Base-by-base conservation (phyloP, 1,140 invertebrate genomes). In the Cephus cinctus region DNA sequence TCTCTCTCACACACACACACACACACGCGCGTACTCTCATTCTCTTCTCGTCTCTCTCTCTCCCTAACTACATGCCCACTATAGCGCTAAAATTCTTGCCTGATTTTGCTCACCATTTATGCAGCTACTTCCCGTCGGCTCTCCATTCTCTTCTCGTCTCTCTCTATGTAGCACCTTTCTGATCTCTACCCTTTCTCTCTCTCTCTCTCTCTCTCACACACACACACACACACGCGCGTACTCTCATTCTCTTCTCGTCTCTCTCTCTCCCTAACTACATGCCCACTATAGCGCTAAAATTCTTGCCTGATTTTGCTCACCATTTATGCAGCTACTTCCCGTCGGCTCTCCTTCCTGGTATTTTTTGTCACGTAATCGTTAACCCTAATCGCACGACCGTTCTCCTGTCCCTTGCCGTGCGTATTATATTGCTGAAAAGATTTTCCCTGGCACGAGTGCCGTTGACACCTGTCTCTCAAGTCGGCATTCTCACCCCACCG, bases 391-490 rank as follows among this genome's bases (percentile, higher is more conserved):
- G n/a, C n/a, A n/a, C n/a, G n/a, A n/a, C n/a, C n/a, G n/a, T n/a
- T n/a, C n/a, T n/a, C n/a, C n/a, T n/a, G n/a, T n/a, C 19, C 23
- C 48, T 8, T 19, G 12, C 16, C 20, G 20, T 23, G 22, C 30
- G 30, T 20, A 36, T 36, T 4, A 38, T 12, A 27, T 42, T 15
- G 21, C 16, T 15, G 27, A 56, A 57, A 56, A 54, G 44, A 47
- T 43, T 49, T 57, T 65, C 45, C 57, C 62, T 61, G 59, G 56
- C 56, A n/a, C n/a, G n/a, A n/a, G 63, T 69, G 63, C 58, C 65
- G 69, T 71, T 74, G 71, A 74, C 71, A 74, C 71, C 71, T 74
- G 70, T 74, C 69, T 59, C 63, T 68, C 65, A 68, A 69, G 65
- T 68, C 63, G 59, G 57, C 47, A 23, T n/a, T 69, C 71, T 68